phyloP scores from a whole-genome alignment of 2,797 vertebrate genomes.

The Coregonus sp. region DNA sequence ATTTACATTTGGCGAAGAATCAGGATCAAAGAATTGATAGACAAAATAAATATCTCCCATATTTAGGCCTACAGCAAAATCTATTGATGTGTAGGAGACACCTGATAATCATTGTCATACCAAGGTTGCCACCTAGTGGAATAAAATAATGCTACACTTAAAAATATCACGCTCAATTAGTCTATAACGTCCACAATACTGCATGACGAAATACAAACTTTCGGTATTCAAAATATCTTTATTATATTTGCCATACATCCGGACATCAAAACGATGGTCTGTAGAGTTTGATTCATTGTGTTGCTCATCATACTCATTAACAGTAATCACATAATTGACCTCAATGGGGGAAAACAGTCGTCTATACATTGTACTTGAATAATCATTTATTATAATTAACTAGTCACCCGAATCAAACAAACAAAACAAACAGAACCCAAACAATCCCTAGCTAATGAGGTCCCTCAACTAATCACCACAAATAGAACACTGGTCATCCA shows the following conservation, averaged over 20 bases:
- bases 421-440: background rate
- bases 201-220: background rate
- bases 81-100: background rate
- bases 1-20: too few relatives aligned
- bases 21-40: too few relatives aligned
- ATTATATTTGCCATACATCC: background rate
- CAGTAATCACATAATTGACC: background rate
- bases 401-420: background rate
- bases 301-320: too few relatives aligned
- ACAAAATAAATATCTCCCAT: too few relatives aligned
- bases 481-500: background rate
- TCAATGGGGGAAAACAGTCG: background rate
- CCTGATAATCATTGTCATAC: conserved; percentile 23
- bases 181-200: background rate
- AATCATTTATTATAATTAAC: background rate
- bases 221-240: conserved; percentile 4
- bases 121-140: conserved; percentile 59
- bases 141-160: conserved; percentile 21
- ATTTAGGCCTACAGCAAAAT: too few relatives aligned
- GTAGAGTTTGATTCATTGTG: background rate
- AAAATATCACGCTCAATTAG: background rate
- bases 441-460: conserved; percentile 6
- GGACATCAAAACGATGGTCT: background rate
- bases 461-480: background rate
- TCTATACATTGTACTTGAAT: background rate